A percentile compares a stretch with the other conserved stretches of the same genome.
Conservation (phyloP, 2,113 vertebrate genomes). For the Seriola aureovittata region DNA sequence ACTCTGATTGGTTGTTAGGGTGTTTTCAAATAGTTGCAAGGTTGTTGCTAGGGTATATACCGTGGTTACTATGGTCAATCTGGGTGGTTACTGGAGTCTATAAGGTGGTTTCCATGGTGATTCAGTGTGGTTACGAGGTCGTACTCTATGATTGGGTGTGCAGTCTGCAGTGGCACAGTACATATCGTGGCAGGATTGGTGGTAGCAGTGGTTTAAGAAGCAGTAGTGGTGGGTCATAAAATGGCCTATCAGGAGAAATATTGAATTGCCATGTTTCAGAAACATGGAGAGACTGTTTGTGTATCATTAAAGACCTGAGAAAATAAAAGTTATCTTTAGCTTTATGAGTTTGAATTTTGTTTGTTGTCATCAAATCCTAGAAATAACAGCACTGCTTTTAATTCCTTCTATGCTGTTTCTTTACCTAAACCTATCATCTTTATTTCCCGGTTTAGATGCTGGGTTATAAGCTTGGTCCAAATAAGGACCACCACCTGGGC, state of each 20-base stretch:
- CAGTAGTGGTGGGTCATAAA: not conserved
- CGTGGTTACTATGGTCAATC: too few species aligned
- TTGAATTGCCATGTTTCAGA: not conserved
- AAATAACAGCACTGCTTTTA: not conserved
- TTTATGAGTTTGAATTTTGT: not conserved
- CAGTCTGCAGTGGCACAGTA: not conserved
- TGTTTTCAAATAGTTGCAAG: too few species aligned
- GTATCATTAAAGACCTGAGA: too few species aligned
- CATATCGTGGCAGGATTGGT: not conserved
- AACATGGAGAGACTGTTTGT: too few species aligned
- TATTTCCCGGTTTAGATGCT: too few species aligned
- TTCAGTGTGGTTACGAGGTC: too few species aligned
- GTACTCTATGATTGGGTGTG: too few species aligned
- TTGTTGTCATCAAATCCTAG: not conserved
- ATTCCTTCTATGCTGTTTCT: not conserved
- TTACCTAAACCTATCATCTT: not conserved
- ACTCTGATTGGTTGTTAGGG: too few species aligned
- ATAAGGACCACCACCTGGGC: constrained; percentile 5
- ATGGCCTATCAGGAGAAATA: not conserved
- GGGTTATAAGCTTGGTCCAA: not conserved
- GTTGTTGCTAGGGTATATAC: too few species aligned
- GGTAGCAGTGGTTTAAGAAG: not conserved
- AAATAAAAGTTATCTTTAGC: too few species aligned
- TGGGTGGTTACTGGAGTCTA: too few species aligned
- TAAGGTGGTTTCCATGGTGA: too few species aligned